Evolutionary conservation across 2,113 vertebrate species (phyloP).

Genomic region (Eidolon helvum): DNA sequence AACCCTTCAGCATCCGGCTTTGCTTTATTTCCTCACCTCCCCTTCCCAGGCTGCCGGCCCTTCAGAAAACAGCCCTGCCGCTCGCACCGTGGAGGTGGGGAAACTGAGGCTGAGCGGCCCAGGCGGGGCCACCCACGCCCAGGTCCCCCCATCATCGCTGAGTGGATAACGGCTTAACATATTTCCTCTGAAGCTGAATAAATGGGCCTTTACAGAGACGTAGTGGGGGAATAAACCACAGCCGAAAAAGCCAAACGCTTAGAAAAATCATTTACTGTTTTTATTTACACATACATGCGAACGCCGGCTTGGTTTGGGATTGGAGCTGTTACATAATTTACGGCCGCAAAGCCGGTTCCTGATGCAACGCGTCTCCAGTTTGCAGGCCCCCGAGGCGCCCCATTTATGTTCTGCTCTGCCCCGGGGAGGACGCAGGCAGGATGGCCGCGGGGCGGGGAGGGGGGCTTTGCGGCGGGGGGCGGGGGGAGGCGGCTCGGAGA

Average conservation of each 20-base stretch:
- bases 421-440: slow-evolving; percentile 61
- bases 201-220: slow-evolving; percentile 41
- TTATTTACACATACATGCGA: slow-evolving; percentile 66
- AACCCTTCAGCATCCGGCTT: accelerated
- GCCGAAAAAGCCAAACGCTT: slow-evolving; percentile 59
- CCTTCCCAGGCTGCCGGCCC: not conserved
- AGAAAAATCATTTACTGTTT: slow-evolving; percentile 65
- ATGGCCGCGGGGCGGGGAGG: slow-evolving; percentile 41
- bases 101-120: not conserved
- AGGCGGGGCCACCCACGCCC: accelerated
- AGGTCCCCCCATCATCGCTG: accelerated
- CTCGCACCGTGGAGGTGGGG: not conserved
- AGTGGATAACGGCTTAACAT: not conserved
- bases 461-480: not conserved
- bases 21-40: no score
- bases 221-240: not conserved
- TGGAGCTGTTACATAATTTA: slow-evolving; percentile 73
- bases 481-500: slow-evolving; percentile 50
- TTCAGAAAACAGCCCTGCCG: not conserved
- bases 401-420: slow-evolving; percentile 68
- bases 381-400: slow-evolving; percentile 65
- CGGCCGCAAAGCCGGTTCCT: slow-evolving; percentile 45
- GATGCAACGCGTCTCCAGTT: slow-evolving; percentile 16
- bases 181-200: slow-evolving; percentile 27
- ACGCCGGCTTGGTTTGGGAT: slow-evolving; percentile 14